Evolutionary conservation across 35 echinoderm and acorn worm genomes (phyloP).

Genomic region (Chiridota heheva): DNA sequence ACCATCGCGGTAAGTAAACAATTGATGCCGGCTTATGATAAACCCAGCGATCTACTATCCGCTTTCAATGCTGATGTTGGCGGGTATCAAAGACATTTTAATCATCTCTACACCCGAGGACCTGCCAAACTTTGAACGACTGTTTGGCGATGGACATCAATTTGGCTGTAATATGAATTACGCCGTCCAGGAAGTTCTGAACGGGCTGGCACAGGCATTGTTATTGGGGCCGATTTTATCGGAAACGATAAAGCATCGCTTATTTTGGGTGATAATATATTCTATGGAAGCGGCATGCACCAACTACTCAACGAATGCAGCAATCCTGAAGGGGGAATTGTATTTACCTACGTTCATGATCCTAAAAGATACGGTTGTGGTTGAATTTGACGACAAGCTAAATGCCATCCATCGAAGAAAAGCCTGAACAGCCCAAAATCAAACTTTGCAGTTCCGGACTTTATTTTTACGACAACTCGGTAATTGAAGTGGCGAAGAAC

Average conservation of each 20-base stretch:
- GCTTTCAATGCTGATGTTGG: background rate
- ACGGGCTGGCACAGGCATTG: background rate
- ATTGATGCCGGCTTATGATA: background rate
- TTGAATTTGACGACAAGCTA: background rate
- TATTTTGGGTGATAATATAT: background rate
- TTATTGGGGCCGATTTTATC: background rate
- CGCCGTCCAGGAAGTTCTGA: background rate
- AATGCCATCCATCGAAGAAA: background rate
- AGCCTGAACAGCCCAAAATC: background rate
- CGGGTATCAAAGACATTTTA: background rate
- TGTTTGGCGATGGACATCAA: background rate
- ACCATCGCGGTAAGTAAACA: background rate
- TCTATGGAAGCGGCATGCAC: background rate
- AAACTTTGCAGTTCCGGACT: background rate
- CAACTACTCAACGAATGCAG: background rate
- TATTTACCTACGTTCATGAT: background rate
- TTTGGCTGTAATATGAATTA: background rate
- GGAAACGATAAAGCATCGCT: background rate
- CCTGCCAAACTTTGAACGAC: background rate
- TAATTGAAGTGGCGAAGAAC: background rate
- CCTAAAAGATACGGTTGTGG: background rate
- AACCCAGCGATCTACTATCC: conserved; percentile 8
- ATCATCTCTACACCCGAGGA: background rate
- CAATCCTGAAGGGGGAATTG: background rate
- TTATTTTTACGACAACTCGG: background rate